Conservation (phyloP, 1,140 invertebrate genomes). For the Drosophila malerkotliana region DNA sequence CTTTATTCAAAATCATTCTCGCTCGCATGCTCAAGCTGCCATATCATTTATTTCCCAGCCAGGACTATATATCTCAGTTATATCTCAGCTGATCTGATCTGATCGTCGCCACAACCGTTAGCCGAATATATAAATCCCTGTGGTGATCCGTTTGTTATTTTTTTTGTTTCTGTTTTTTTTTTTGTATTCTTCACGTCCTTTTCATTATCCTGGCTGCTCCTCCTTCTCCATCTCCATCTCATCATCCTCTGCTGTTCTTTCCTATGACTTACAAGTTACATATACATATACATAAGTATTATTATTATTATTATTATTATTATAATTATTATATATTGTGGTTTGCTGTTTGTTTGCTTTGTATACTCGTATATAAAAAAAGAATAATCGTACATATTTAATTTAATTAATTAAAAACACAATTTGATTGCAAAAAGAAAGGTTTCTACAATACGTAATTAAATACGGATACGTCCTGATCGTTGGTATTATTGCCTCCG, state of each 20-base stretch:
- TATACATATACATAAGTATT: slow-evolving; percentile 59
- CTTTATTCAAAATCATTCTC: slow-evolving; percentile 81
- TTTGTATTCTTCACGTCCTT: background rate
- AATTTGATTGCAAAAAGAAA: slow-evolving; percentile 83
- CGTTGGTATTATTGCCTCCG: slow-evolving; percentile 70
- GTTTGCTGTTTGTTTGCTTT: slow-evolving; percentile 62
- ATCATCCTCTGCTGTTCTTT: slow-evolving; percentile 15
- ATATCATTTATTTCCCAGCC: slow-evolving; percentile 5
- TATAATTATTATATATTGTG: slow-evolving; percentile 44
- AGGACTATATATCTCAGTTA: slow-evolving; percentile 23
- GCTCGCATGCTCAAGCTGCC: slow-evolving; percentile 46
- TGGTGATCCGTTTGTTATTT: slow-evolving; percentile 16
- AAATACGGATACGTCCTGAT: slow-evolving; percentile 83
- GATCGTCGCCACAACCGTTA: slow-evolving; percentile 31
- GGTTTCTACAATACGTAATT: slow-evolving; percentile 83
- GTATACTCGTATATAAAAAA: slow-evolving; percentile 82
- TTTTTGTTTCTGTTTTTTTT: background rate
- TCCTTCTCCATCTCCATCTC: background rate
- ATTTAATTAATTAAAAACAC: slow-evolving; percentile 82
- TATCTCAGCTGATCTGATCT: slow-evolving; percentile 39
- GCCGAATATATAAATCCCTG: slow-evolving; percentile 19
- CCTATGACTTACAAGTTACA: slow-evolving; percentile 53
- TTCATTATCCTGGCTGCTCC: background rate
- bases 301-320: slow-evolving; percentile 59
- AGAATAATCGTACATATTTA: slow-evolving; percentile 78